phyloP scores from a whole-genome alignment of 2,888 invertebrate species.

The Lasioglossum malachurum region DNA sequence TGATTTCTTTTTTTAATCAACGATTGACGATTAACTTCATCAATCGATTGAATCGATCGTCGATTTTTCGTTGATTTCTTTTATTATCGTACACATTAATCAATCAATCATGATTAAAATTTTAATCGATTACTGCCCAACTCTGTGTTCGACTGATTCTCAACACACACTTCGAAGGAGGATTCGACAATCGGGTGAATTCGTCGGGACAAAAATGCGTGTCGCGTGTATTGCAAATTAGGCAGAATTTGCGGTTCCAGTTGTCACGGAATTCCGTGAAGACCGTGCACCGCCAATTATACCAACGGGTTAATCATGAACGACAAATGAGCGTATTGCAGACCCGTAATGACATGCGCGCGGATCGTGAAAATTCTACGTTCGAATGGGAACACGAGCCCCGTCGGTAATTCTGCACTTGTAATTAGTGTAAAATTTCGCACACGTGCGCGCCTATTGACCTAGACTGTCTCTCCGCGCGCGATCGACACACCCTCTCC shows the following conservation, averaged over 20 bases:
- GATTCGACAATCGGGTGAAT: background rate
- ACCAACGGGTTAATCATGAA: slow-evolving; percentile 45
- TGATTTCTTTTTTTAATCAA: too few relatives aligned
- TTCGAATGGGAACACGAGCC: slow-evolving; percentile 28
- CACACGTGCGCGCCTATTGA: slow-evolving; percentile 25
- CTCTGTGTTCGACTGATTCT: background rate
- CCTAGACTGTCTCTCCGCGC: background rate
- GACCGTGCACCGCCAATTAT: slow-evolving; percentile 47
- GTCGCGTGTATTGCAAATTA: background rate
- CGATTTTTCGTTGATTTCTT: too few relatives aligned
- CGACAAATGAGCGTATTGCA: slow-evolving; percentile 48
- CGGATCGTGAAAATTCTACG: slow-evolving; percentile 34
- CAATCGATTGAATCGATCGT: too few relatives aligned
- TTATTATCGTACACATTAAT: too few relatives aligned
- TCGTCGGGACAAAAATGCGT: slow-evolving; percentile 12
- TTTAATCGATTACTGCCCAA: too few relatives aligned
- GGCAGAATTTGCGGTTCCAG: slow-evolving; percentile 25
- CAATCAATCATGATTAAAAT: too few relatives aligned
- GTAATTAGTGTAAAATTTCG: slow-evolving; percentile 56
- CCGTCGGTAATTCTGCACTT: slow-evolving; percentile 34
- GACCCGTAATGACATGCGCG: slow-evolving; percentile 32
- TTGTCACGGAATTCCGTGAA: slow-evolving; percentile 37
- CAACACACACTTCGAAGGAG: background rate
- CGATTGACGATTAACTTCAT: too few relatives aligned
- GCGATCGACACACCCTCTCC: slow-evolving; percentile 5